Conservation (phyloP, 1,140 invertebrate genomes). For the Leptonema lineaticorne region DNA sequence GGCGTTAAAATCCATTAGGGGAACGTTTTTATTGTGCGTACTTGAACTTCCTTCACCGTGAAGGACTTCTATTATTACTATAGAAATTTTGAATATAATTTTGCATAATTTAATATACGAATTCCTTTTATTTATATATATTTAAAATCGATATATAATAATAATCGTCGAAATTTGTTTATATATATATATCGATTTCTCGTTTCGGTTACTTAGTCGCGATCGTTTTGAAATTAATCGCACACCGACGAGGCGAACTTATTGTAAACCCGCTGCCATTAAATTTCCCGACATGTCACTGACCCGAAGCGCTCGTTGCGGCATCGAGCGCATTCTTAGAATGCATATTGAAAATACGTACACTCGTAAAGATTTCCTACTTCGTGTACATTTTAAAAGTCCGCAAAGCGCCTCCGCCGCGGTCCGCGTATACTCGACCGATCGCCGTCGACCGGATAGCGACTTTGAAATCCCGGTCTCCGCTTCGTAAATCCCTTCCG, state of each 20-base stretch:
- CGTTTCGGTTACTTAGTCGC: not conserved
- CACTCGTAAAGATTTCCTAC: not conserved
- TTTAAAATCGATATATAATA: no score
- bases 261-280: slow-evolving; percentile 11
- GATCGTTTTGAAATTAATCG: not conserved
- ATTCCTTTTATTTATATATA: no score
- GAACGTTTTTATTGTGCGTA: no score
- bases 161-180: not conserved
- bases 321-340: slow-evolving; percentile 15
- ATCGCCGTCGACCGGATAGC: not conserved
- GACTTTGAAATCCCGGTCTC: not conserved
- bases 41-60: no score
- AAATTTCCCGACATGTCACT: slow-evolving; percentile 3
- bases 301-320: slow-evolving; percentile 16
- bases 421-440: no score
- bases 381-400: not conserved
- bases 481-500: not conserved
- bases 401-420: no score
- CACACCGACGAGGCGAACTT: not conserved
- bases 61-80: no score
- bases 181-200: not conserved
- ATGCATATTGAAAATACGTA: slow-evolving; percentile 7
- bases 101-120: not conserved
- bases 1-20: no score
- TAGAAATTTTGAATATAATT: not conserved